phyloP scores from a whole-genome alignment of 2,797 vertebrate genomes.

The Enteromius viviparus region DNA sequence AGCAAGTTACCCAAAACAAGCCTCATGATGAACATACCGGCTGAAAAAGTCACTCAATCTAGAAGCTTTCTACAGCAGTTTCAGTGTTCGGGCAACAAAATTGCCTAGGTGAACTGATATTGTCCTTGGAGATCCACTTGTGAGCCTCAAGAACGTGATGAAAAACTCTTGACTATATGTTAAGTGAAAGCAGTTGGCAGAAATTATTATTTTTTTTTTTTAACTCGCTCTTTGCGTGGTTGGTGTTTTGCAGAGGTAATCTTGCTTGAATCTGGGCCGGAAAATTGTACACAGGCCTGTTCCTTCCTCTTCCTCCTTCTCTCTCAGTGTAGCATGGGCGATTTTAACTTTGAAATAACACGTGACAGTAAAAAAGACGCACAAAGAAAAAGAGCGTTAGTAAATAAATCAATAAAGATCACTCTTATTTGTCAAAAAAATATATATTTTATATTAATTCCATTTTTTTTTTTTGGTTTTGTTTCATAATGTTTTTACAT shows the following conservation, averaged over 20 bases:
- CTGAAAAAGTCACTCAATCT: not conserved
- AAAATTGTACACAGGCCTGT: slow-evolving; percentile 54
- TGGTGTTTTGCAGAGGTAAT: slow-evolving; percentile 36
- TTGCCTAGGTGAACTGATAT: not conserved
- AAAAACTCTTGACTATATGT: not conserved
- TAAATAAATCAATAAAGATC: not conserved
- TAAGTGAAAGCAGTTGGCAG: not conserved
- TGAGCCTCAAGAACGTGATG: not conserved
- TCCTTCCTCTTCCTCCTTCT: slow-evolving; percentile 54
- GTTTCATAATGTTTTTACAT: not conserved
- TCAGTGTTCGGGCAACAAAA: not conserved
- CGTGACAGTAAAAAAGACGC: slow-evolving; percentile 24
- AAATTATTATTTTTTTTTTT: too few species aligned
- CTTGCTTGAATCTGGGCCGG: slow-evolving; percentile 49
- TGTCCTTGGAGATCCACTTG: slow-evolving; percentile 8
- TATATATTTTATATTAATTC: not conserved
- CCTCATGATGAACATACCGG: slow-evolving; percentile 21
- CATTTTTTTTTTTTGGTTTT: not conserved
- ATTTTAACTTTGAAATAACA: slow-evolving; percentile 39
- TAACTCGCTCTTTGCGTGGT: not conserved
- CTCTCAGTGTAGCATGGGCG: not conserved
- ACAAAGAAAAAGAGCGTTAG: slow-evolving; percentile 13
- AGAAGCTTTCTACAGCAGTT: not conserved
- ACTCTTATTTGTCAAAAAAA: not conserved
- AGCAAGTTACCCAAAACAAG: slow-evolving; percentile 31